phyloP scores from a whole-genome alignment of 2,113 vertebrate species.

The Peromyscus maniculatus region DNA sequence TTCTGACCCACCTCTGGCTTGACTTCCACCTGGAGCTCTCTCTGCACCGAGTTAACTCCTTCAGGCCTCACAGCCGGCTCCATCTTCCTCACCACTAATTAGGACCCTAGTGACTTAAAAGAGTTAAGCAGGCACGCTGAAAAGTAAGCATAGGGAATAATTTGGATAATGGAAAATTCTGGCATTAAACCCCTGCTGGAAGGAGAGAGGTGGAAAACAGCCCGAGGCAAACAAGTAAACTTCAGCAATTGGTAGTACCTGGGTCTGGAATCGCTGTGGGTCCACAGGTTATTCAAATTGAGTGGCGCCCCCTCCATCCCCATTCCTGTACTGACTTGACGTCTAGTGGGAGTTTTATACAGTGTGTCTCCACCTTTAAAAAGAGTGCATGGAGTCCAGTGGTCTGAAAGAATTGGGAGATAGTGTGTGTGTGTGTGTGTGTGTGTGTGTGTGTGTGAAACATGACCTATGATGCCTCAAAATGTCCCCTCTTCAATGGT shows the following conservation, averaged over 20 bases:
- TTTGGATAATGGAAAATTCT: conserved; percentile 77
- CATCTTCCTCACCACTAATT: conserved; percentile 66
- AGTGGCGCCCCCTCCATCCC: too few species aligned
- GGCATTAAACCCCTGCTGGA: background rate
- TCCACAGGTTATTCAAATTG: background rate
- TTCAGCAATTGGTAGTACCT: background rate
- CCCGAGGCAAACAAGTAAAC: background rate
- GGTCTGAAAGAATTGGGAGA: background rate
- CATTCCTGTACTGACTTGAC: background rate
- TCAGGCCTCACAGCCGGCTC: background rate
- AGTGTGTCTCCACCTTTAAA: background rate
- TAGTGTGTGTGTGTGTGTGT: too few species aligned
- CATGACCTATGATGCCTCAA: background rate
- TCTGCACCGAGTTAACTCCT: conserved; percentile 21
- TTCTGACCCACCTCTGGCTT: background rate
- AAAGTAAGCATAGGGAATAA: conserved; percentile 72
- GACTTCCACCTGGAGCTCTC: background rate
- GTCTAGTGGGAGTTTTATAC: conserved; percentile 3
- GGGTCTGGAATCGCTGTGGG: background rate
- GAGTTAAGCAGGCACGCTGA: conserved; percentile 47
- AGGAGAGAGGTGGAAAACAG: conserved; percentile 19
- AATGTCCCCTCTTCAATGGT: background rate
- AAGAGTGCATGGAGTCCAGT: background rate
- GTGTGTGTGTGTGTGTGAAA: too few species aligned
- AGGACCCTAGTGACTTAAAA: conserved; percentile 72